Evolutionary conservation across 2,888 invertebrate species (phyloP), one percentile per base, ranked within the genome.

Genomic region (Hydrotaea diabolus): DNA sequence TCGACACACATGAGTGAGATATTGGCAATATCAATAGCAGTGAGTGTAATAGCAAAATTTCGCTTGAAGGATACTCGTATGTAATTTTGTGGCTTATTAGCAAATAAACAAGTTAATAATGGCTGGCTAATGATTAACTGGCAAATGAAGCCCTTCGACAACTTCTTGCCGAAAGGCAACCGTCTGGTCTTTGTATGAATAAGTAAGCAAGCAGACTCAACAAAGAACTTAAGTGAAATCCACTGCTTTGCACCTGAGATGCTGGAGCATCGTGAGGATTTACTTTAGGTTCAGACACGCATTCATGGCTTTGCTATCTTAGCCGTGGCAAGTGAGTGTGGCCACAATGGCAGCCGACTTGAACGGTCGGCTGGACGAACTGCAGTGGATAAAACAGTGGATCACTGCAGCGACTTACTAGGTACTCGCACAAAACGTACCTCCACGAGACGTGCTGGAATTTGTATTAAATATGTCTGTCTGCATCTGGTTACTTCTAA

Each of bases 31-130:
- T 62, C 59, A 59, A 59, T 57, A 57, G 3, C 57, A 8, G 23
- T 26, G 59, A 9, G 26, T 23, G 26, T 49, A 64, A 59, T 53
- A 49, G 73, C 59, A 71, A 31, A 7, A 80, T 77, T 66, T 39
- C 66, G 82, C 85, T 74, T 31, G 72, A 85, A 82, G 82, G 77
- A 85, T 39, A 39, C 31, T 36, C 8, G 36, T 36, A 8, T 85
- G 66, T 85, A 87, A 86, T 82, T 86, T 87, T 81, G 85, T 80
- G 77, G 86, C 86, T 85, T 87, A 86, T 86, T 87, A 87, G 80
- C 86, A 85, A 86, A 86, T 87, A 87, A 87, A 87, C 86, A 86
- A 87, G 87, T 87, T 87, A 87, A 86, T 87, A 83, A 85, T 85
- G 76, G 74, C 74, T 85, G 77, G 85, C 77, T 57, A 82, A 82